Percentiles rank a stretch among this genome's conserved stretches.
Conservation (phyloP, 1,140 invertebrate species). For the Drosophila pseudoobscura region DNA sequence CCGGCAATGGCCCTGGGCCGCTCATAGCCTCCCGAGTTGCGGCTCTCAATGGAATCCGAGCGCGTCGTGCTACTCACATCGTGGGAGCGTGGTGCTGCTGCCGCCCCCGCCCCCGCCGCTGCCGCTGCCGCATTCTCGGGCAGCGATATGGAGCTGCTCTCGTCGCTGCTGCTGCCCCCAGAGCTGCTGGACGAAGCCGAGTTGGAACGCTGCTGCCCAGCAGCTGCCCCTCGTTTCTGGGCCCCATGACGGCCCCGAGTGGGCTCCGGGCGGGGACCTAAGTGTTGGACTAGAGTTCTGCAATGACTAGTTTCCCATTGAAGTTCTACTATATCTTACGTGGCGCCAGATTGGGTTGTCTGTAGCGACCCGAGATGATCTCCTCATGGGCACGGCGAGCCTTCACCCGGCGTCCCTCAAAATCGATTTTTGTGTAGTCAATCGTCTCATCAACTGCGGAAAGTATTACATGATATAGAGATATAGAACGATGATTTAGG, state of each 20-base stretch:
- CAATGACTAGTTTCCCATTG: background rate
- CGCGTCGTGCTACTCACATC: slow-evolving; percentile 75
- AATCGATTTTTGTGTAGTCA: slow-evolving; percentile 81
- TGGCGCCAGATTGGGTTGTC: slow-evolving; percentile 78
- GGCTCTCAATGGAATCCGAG: slow-evolving; percentile 75
- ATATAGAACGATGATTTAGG: background rate
- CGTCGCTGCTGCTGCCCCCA: slow-evolving; percentile 57
- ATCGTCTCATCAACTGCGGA: slow-evolving; percentile 75
- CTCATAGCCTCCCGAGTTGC: slow-evolving; percentile 76
- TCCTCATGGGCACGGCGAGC: slow-evolving; percentile 81
- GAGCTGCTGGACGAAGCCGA: slow-evolving; percentile 64
- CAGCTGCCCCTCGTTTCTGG: slow-evolving; percentile 34
- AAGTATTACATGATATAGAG: no score
- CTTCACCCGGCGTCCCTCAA: slow-evolving; percentile 77
- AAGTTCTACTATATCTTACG: slow-evolving; percentile 40
- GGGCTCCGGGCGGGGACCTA: slow-evolving; percentile 67
- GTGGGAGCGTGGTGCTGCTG: slow-evolving; percentile 49
- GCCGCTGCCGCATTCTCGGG: slow-evolving; percentile 40
- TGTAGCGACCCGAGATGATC: slow-evolving; percentile 81
- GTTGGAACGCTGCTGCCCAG: slow-evolving; percentile 41
- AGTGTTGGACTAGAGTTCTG: background rate
- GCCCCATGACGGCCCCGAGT: slow-evolving; percentile 42
- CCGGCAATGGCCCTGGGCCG: slow-evolving; percentile 68
- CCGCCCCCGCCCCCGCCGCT: background rate
- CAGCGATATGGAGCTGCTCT: slow-evolving; percentile 66